Evolutionary conservation across 2,113 vertebrate genomes (phyloP).

Genomic region (Elgaria multicarinata): DNA sequence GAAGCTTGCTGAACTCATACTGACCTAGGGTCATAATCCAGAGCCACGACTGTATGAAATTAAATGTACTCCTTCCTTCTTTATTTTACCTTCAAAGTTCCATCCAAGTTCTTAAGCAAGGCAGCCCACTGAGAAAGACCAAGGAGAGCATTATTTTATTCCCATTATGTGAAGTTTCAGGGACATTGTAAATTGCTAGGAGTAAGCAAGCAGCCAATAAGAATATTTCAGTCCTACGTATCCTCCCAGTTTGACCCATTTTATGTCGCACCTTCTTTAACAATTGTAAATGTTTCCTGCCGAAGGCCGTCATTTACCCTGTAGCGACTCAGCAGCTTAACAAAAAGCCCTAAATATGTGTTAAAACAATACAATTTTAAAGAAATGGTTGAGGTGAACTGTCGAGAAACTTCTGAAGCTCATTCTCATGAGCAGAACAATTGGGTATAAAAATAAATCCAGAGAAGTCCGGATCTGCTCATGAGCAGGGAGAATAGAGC

Average conservation of each 20-base stretch:
- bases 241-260: not conserved
- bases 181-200: not conserved
- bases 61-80: not conserved
- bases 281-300: not conserved
- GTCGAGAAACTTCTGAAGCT: constrained; percentile 36
- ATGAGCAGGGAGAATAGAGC: constrained; percentile 29
- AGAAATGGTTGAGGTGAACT: constrained; percentile 32
- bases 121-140: not conserved
- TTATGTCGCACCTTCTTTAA: not conserved
- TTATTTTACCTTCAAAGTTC: not conserved
- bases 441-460: constrained; percentile 39
- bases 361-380: not conserved
- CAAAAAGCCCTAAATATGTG: not conserved
- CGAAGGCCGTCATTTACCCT: not conserved
- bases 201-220: not conserved
- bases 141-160: not conserved
- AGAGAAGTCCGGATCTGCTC: constrained; percentile 37
- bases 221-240: not conserved
- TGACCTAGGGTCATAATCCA: not conserved
- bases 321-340: not conserved
- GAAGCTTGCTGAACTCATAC: not conserved
- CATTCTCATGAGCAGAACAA: constrained; percentile 44
- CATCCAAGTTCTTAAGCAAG: not conserved
- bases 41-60: not conserved
- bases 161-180: not conserved